These are phyloP conservation scores for Drosophila borborema DNA, from an alignment of 2,888 invertebrate species.

Conservation along the genomic window DNA sequence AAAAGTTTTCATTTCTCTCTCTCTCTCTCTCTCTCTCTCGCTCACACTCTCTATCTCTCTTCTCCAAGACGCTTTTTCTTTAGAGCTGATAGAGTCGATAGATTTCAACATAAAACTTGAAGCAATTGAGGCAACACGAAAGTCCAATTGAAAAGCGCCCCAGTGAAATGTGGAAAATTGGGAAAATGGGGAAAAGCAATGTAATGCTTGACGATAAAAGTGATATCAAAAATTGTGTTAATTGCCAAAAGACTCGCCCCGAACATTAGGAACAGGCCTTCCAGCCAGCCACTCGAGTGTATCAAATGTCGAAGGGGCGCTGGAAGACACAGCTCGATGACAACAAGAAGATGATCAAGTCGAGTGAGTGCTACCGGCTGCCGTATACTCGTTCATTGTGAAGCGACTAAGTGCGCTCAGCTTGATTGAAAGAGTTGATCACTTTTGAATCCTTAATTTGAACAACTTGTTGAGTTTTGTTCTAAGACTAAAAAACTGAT, in stretches of 20 bases:
- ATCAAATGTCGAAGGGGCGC: conserved; percentile 10
- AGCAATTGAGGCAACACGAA: conserved; percentile 60
- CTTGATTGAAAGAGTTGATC: neutral
- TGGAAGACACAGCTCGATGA: neutral
- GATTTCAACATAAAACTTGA: conserved; percentile 62
- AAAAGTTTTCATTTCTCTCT: neutral
- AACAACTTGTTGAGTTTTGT: too few relatives aligned
- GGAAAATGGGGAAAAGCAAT: conserved; percentile 33
- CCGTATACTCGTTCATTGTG: neutral
- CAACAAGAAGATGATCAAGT: neutral
- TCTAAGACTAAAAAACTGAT: too few relatives aligned
- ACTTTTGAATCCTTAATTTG: too few relatives aligned
- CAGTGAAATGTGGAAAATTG: conserved; percentile 11
- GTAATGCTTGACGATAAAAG: conserved; percentile 68
- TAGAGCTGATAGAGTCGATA: conserved; percentile 21
- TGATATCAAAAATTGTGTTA: conserved; percentile 70
- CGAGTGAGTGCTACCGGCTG: neutral
- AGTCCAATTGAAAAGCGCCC: conserved; percentile 56
- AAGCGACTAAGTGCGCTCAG: neutral
- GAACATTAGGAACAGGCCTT: conserved; percentile 34
- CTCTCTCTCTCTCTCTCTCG: too few relatives aligned
- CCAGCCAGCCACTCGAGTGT: conserved; percentile 11
- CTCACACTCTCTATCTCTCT: neutral
- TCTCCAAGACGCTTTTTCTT: conserved; percentile 14
- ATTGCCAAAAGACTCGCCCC: conserved; percentile 53